Evolutionary conservation across 1,140 invertebrate genomes (phyloP), one percentile per base, ranked within the genome.

Genomic region (Hylaeus volcanicus): DNA sequence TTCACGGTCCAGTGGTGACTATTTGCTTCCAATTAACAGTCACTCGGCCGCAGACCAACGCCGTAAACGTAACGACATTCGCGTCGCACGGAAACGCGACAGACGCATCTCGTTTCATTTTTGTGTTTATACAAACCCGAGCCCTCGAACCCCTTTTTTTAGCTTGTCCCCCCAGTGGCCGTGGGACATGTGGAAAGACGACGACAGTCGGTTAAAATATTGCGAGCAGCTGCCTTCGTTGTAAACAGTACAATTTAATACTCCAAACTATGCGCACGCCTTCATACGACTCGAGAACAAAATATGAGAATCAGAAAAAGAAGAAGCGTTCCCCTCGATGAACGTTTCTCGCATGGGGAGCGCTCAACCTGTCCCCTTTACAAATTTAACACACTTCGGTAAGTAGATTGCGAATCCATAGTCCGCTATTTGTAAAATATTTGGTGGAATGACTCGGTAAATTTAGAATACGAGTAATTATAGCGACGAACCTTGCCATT

Each of bases 171-270:
- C 53, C 60, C 74, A 37, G 56, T 70, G 81, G 26, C 71, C 71
- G 45, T 48, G 45, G 56, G 74, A 77, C 83, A 85, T 60, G 71
- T 85, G 71, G 58, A 69, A n/a, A 43, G 37, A 71, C 51, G 60
- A 70, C 39, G 64, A 70, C 53, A 56, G 63, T 63, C 73, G 55
- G 82, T 77, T 81, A 70, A 85, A 84, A 82, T 82, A 86, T 86
- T 60, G 79, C 39, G 39, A 55, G 74, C 84, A 85, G 84, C 83
- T 86, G 84, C 55, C 61, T 26, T 11, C 60, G 53, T 69, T 60
- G 45, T 82, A 86, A 86, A 84, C 84, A 79, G 56, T 60, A 55
- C 15, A 11, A 58, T 80, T 80, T 80, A 66, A 74, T 74, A 60
- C 5, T 3, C 5, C 43, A 5, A 48, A 64, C 48, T 55, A 12